Conservation (phyloP, 1,140 invertebrate genomes). For the Rhizoglyphus robini region DNA sequence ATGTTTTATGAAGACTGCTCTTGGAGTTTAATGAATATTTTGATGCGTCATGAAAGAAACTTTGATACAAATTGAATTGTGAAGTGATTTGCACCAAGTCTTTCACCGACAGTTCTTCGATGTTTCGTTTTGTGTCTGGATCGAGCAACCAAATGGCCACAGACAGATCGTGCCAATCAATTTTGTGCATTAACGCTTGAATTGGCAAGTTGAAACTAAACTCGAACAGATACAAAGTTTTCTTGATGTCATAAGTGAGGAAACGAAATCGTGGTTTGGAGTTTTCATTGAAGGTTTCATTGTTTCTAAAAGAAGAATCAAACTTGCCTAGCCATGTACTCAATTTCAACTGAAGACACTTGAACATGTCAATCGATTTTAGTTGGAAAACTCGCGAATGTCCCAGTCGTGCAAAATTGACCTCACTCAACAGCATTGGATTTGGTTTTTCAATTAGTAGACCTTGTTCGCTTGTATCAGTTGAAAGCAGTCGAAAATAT, state of each 20-base stretch:
- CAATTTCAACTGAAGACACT: no score
- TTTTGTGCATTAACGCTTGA: background rate
- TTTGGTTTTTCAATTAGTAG: background rate
- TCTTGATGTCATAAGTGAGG: slow-evolving; percentile 15
- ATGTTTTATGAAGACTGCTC: background rate
- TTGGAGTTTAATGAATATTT: background rate
- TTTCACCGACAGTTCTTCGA: background rate
- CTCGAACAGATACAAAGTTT: background rate
- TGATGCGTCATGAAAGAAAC: background rate
- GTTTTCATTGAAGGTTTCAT: no score
- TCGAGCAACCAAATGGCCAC: slow-evolving; percentile 61
- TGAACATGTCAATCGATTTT: background rate
- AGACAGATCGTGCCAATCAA: slow-evolving; percentile 48
- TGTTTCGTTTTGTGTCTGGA: slow-evolving; percentile 36
- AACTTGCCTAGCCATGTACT: background rate
- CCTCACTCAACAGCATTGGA: background rate
- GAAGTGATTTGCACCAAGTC: background rate
- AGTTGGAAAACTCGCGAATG: background rate
- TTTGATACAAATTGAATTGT: background rate
- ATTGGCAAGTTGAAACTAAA: background rate
- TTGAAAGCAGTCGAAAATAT: background rate
- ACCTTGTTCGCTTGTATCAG: background rate
- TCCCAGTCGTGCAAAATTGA: background rate
- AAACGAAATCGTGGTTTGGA: background rate
- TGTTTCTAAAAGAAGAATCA: no score